Base-by-base conservation (phyloP, 2,888 invertebrate species). In the Drosophila barbarae region DNA sequence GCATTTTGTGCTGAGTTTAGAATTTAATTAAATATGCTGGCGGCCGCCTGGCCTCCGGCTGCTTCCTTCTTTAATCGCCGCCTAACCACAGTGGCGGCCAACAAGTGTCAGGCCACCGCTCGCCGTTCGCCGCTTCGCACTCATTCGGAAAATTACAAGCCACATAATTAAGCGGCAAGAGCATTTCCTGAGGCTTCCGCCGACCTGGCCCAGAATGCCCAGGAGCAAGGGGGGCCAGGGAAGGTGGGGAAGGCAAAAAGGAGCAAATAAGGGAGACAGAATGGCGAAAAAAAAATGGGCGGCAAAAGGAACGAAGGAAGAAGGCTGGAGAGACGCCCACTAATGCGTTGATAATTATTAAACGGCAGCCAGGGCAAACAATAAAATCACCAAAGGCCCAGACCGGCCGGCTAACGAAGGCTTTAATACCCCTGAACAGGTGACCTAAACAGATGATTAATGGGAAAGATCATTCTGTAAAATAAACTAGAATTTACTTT, bases 61-160 rank as follows among this genome's bases (percentile, higher is more conserved):
- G 30, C 51, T 67, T 60, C 69, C 60, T 53, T 46, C 44, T 68
- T 68, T 68, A 68, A 68, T 68, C 67, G 67, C 69, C 69, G 64
- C 42, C 63, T 49, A 69, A 68, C 67, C 69, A 53, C 67, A 68
- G 41, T 42, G 47, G 41, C 61, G 63, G 59, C 68, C 67, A 68
- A 68, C 67, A 68, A 68, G 68, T 68, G 67, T 67, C 58, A 54
- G 64, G 54, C 32, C 53, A 18, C 21, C 47, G n/a, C 21, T 32
- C 35, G 13, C 36, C 30, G n/a, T 18, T n/a, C 18, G 1, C 38
- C 28, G 23, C 38, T 15, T 38, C 21, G 38, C 42, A 59, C 53
- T 68, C 67, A 69, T 53, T 59, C 67, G 67, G 70, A 70, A 71
- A 71, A 71, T 71, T 71, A 71, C 70, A 71, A 71, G 70, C 70